Conservation (phyloP, 2,113 vertebrate species). For the Podiceps cristatus region DNA sequence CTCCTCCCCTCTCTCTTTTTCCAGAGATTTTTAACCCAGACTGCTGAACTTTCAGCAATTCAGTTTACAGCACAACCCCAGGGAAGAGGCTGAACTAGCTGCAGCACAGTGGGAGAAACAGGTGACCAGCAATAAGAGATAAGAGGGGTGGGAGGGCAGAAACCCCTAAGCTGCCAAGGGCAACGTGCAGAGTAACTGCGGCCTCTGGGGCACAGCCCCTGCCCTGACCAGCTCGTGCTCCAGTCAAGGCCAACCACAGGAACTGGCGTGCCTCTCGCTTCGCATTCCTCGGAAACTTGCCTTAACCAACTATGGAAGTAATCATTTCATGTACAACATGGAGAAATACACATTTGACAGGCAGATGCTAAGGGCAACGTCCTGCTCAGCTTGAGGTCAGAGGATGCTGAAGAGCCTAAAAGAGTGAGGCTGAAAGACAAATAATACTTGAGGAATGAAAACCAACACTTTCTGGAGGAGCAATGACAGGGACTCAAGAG, state of each 20-base stretch:
- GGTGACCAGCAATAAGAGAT: background rate
- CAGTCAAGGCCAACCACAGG: background rate
- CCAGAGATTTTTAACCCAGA: background rate
- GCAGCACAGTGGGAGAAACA: background rate
- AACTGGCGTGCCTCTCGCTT: background rate
- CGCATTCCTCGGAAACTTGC: background rate
- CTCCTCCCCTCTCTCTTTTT: background rate
- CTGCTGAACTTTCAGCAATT: background rate
- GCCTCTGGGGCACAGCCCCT: background rate
- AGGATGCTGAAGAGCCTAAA: background rate
- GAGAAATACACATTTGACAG: background rate
- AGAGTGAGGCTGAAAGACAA: background rate
- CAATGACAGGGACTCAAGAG: background rate
- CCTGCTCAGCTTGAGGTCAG: background rate
- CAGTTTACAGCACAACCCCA: background rate
- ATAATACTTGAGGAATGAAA: background rate
- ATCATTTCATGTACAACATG: background rate
- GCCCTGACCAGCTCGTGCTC: background rate
- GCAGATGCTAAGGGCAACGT: background rate
- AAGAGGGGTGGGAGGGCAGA: background rate
- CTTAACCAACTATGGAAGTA: background rate
- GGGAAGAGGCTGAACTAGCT: background rate
- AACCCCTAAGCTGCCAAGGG: background rate
- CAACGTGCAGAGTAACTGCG: fast-evolving
- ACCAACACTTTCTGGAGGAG: background rate